phyloP scores from a whole-genome alignment of 2,797 vertebrate genomes.

The Anguilla obscura region DNA sequence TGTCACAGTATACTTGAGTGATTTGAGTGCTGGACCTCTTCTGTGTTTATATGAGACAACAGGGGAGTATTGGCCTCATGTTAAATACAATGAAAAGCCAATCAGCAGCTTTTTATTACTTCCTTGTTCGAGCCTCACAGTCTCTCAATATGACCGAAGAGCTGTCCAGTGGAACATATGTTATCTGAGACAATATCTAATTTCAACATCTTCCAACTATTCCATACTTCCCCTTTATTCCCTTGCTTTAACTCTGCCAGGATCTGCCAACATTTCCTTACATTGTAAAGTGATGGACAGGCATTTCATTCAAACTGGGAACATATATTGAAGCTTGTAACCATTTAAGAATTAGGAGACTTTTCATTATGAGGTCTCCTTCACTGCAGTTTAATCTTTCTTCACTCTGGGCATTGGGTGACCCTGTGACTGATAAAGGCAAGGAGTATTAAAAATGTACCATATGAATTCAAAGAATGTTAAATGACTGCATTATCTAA shows the following conservation, averaged over 20 bases:
- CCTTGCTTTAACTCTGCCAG: background rate
- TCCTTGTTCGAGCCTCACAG: background rate
- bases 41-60: background rate
- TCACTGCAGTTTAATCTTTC: slow-evolving; percentile 3
- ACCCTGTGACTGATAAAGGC: slow-evolving; percentile 15
- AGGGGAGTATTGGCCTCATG: background rate
- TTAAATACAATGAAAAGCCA: slow-evolving; percentile 4
- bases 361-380: slow-evolving; percentile 12
- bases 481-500: slow-evolving; percentile 4
- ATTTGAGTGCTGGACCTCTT: background rate
- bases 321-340: background rate
- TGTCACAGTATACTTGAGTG: background rate
- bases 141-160: background rate
- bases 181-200: background rate
- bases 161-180: background rate
- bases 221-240: background rate
- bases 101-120: background rate
- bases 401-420: slow-evolving; percentile 18
- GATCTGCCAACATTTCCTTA: background rate
- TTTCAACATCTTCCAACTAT: background rate
- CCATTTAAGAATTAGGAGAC: background rate
- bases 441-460: background rate
- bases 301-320: background rate
- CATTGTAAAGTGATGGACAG: background rate
- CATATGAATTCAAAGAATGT: background rate